phyloP scores from a whole-genome alignment of 1,140 invertebrate genomes.

The Microplitis mediator region DNA sequence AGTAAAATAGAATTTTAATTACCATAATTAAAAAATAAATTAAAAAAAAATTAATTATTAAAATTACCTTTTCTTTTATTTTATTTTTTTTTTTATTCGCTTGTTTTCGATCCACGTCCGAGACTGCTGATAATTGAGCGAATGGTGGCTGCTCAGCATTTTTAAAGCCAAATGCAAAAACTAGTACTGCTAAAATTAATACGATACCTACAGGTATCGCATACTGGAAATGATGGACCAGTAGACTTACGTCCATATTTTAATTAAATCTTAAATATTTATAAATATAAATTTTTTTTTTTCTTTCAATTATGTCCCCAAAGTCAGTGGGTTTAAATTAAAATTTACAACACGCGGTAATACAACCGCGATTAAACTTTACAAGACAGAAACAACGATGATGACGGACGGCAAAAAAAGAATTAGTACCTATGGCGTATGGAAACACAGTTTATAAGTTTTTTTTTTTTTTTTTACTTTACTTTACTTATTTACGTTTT shows the following conservation, averaged over 20 bases:
- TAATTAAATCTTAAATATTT: background rate
- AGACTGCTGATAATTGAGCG: slow-evolving; percentile 67
- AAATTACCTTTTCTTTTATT: slow-evolving; percentile 73
- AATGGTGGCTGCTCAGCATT: slow-evolving; percentile 75
- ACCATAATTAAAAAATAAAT: background rate
- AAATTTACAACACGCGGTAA: slow-evolving; percentile 9
- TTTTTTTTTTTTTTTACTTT: no score
- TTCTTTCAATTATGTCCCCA: background rate
- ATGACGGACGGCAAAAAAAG: slow-evolving; percentile 31
- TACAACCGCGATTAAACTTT: slow-evolving; percentile 5
- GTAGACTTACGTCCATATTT: slow-evolving; percentile 47
- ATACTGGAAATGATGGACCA: slow-evolving; percentile 64
- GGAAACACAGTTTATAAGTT: slow-evolving; percentile 4
- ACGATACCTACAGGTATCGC: slow-evolving; percentile 71
- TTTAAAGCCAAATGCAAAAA: slow-evolving; percentile 76
- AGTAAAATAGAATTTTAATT: background rate
- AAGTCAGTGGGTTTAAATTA: background rate
- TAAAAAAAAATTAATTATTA: slow-evolving; percentile 5
- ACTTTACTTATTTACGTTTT: no score
- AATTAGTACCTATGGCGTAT: slow-evolving; percentile 3
- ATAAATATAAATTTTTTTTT: background rate
- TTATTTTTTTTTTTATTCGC: slow-evolving; percentile 70
- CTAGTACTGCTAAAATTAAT: slow-evolving; percentile 69
- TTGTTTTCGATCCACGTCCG: slow-evolving; percentile 69
- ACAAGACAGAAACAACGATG: slow-evolving; percentile 15